Evolutionary conservation across 2,888 invertebrate genomes (phyloP).

Genomic region (Synanthedon andrenaeformis): DNA sequence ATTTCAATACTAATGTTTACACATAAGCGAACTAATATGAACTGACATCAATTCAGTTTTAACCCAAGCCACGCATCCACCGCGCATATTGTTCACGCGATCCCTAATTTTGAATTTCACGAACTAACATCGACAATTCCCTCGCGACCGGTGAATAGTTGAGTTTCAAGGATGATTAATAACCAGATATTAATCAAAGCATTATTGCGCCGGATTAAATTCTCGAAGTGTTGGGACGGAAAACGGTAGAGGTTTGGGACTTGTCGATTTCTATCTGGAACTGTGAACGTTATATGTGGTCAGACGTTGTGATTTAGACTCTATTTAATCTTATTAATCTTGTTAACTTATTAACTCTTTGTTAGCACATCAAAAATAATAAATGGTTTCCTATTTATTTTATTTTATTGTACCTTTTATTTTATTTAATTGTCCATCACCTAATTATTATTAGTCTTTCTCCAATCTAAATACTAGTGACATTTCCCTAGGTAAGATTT

Average conservation of each 20-base stretch:
- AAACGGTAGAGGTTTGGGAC: conserved; percentile 12
- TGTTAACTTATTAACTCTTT: too few species aligned
- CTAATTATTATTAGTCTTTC: too few species aligned
- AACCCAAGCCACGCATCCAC: conserved; percentile 9
- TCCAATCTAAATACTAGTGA: too few species aligned
- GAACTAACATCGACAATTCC: conserved; percentile 45
- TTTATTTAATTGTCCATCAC: too few species aligned
- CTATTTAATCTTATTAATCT: too few species aligned
- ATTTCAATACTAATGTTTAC: too few species aligned
- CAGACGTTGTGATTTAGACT: background rate
- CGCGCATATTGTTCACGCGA: conserved; percentile 39
- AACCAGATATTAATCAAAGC: conserved; percentile 51
- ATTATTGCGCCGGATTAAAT: conserved; percentile 29
- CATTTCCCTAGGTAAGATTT: too few species aligned
- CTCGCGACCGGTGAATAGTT: conserved; percentile 50
- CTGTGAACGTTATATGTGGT: background rate
- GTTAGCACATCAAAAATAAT: too few species aligned
- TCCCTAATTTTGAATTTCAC: conserved; percentile 47
- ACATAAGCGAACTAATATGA: too few species aligned
- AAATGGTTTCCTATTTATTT: too few species aligned
- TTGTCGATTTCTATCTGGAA: conserved; percentile 4
- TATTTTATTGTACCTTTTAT: too few species aligned
- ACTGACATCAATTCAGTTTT: too few species aligned
- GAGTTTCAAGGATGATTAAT: conserved; percentile 49
- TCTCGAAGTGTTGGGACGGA: conserved; percentile 12